Percentiles rank a stretch among this genome's conserved stretches.
Conservation (phyloP, 2,113 vertebrate species). For the Vidua chalybeata region DNA sequence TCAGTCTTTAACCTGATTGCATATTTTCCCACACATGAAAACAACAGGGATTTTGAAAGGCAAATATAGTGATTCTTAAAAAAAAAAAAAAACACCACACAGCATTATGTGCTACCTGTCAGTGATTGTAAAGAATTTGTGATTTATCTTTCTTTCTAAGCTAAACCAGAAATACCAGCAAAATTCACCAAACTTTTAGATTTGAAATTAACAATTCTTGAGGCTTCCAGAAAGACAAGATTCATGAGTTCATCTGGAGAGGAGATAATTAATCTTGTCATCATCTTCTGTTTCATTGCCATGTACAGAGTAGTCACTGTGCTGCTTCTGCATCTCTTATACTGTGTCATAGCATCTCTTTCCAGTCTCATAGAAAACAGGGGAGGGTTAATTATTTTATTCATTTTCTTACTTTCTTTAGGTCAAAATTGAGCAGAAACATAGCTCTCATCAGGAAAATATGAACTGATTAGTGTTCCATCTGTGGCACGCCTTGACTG, state of each 20-base stretch:
- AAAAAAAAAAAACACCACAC: neutral
- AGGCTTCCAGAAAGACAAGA: neutral
- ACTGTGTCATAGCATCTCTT: neutral
- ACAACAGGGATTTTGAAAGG: neutral
- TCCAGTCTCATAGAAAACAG: neutral
- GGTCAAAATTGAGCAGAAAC: slow-evolving; percentile 28
- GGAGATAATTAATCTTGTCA: neutral
- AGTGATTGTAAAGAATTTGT: neutral
- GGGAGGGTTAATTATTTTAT: slow-evolving; percentile 5
- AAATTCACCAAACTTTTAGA: neutral
- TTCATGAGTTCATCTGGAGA: neutral
- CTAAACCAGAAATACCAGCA: neutral
- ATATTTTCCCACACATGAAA: slow-evolving; percentile 12
- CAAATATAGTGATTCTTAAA: neutral
- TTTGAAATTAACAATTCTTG: neutral
- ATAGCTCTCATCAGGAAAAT: slow-evolving; percentile 15
- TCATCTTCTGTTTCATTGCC: neutral
- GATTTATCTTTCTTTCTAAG: neutral
- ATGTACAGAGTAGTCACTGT: neutral
- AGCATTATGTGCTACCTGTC: neutral
- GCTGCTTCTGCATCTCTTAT: neutral
- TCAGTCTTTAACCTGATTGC: neutral
- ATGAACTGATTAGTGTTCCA: slow-evolving; percentile 42
- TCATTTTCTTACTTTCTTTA: neutral
- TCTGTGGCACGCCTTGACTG: neutral